A percentile compares a stretch with the other conserved stretches of the same genome.
Conservation (phyloP, 37 sponge, comb jelly and placozoan species). For the Tethya wilhelma region DNA sequence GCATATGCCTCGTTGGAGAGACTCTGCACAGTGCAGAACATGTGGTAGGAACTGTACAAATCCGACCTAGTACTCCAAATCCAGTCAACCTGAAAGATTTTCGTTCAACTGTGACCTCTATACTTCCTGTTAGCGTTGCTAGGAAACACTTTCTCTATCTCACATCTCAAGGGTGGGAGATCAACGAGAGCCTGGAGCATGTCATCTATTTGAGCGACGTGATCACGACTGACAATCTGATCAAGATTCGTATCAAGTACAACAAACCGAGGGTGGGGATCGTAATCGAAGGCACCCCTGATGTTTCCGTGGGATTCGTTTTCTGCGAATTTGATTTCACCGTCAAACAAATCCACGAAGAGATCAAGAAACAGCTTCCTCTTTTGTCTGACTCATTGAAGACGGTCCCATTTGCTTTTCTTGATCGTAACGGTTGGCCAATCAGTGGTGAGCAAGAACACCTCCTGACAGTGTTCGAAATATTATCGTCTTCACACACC, state of each 20-base stretch:
- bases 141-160: slow-evolving; percentile 32
- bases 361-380: slow-evolving; percentile 52
- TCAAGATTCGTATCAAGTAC: slow-evolving; percentile 29
- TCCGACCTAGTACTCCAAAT: neutral
- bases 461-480: slow-evolving; percentile 34
- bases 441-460: slow-evolving; percentile 58
- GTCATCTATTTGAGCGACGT: slow-evolving; percentile 11
- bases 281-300: slow-evolving; percentile 23
- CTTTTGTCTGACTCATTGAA: slow-evolving; percentile 11
- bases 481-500: neutral
- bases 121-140: neutral
- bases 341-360: slow-evolving; percentile 16
- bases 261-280: slow-evolving; percentile 36
- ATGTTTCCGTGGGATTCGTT: slow-evolving; percentile 60
- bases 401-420: slow-evolving; percentile 9
- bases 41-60: slow-evolving; percentile 15
- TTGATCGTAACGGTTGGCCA: slow-evolving; percentile 87
- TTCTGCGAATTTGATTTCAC: slow-evolving; percentile 23
- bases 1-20: slow-evolving; percentile 31
- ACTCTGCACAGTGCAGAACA: neutral
- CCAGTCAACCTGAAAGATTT: neutral
- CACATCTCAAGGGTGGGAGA: slow-evolving; percentile 60
- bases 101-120: neutral
- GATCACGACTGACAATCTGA: slow-evolving; percentile 1
- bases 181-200: slow-evolving; percentile 32